Percentiles rank a stretch among this genome's conserved stretches.
phyloP scores from a whole-genome alignment of 2,797 vertebrate genomes.

The Mormyrus hasselquistii region DNA sequence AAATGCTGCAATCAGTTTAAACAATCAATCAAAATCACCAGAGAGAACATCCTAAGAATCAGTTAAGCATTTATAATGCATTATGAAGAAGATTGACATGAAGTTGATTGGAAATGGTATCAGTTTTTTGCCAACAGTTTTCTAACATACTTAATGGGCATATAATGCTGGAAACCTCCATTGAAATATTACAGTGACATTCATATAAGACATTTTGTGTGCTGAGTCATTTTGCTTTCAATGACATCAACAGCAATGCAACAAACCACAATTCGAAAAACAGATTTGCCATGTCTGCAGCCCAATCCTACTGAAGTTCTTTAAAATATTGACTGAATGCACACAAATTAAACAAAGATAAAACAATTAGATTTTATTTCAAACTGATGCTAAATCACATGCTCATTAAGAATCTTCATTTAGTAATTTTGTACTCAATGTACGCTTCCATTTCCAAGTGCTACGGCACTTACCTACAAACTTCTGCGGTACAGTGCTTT shows the following conservation, averaged over 20 bases:
- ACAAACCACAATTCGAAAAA: constrained; percentile 66
- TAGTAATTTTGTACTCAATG: not conserved
- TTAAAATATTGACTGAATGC: not conserved
- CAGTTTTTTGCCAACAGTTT: not conserved
- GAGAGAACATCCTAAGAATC: not conserved
- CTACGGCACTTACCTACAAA: constrained; percentile 79
- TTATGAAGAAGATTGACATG: not conserved
- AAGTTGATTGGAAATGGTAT: not conserved
- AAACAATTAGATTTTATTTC: not conserved
- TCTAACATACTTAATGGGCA: not conserved
- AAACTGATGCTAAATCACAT: not conserved
- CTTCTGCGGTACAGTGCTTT: constrained; percentile 98
- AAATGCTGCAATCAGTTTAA: not conserved
- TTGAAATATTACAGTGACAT: constrained; percentile 44
- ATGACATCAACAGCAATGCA: constrained; percentile 63
- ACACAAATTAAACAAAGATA: not conserved
- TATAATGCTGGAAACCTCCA: constrained; percentile 67
- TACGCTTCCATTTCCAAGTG: not conserved
- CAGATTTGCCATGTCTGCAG: constrained; percentile 50
- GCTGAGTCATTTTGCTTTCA: constrained; percentile 56
- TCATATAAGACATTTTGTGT: constrained; percentile 66
- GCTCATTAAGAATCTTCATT: not conserved
- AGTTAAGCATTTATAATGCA: not conserved
- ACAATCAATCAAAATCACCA: not conserved
- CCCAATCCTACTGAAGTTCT: constrained; percentile 25